Evolutionary conservation across 2,888 invertebrate genomes (phyloP), one percentile per base, ranked within the genome.

Genomic region (Agonopterix alstromeriana): DNA sequence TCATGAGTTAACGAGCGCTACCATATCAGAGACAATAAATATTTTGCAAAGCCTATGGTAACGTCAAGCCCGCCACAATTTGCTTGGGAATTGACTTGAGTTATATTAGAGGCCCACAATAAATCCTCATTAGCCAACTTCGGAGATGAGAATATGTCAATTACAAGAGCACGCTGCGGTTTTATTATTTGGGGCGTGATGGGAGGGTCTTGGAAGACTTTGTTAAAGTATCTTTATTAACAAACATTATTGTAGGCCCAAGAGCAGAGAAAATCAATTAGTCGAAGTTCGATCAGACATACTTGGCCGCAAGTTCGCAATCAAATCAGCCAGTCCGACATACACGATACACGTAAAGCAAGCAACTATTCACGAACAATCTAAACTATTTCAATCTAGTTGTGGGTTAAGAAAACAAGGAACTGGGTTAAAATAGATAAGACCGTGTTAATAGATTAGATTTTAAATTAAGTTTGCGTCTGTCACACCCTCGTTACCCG

Each of bases 401-500:
- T 53, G 48, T 43, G 46, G 52, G 49, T 50, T 58, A 58, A 52
- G 55, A 52, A 52, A 61, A 55, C 43, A 12, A 17, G 50, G 47
- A 68, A 67, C 63, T 60, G 60, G 63, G 59, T 60, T 63, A 55
- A 48, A 57, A 50, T 50, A 65, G 67, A 73, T 69, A 71, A 71
- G 64, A 63, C 60, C 57, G 58, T 61, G 69, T 70, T 75, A 77
- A 74, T 73, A 73, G 72, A 75, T 75, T 70, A 70, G 60, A 71
- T 67, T 67, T 57, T 61, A 70, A 74, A 75, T 72, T 67, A 73
- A 74, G 70, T 77, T 75, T 66, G 67, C 61, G 55, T 66, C 53
- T 75, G 75, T 76, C 77, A 67, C 70, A 76, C 76, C 79, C 75
- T 79, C 67, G 74, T 77, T 72, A 70, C 55, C 47, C 51, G 51